phyloP scores from a whole-genome alignment of 2,113 vertebrate species.

The Pluvialis apricaria region DNA sequence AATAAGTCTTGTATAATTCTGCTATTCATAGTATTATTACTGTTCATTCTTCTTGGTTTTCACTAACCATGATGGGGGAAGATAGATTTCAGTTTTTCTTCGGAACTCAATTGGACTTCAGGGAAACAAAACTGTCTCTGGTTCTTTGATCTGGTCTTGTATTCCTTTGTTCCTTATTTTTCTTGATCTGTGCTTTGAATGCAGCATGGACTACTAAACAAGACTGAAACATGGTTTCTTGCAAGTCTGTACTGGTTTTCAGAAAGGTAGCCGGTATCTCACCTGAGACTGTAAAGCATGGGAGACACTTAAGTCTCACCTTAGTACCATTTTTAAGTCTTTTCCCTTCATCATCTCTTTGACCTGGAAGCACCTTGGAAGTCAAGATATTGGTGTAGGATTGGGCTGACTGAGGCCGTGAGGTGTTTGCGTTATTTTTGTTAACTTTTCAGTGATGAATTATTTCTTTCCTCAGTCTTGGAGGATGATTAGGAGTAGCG shows the following conservation, averaged over 20 bases:
- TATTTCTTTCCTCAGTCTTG: background rate
- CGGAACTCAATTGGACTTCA: background rate
- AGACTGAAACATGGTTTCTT: background rate
- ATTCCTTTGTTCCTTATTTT: background rate
- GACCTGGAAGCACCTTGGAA: background rate
- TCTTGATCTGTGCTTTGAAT: background rate
- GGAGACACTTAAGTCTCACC: background rate
- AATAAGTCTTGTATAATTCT: background rate
- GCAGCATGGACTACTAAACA: background rate
- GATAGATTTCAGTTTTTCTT: background rate
- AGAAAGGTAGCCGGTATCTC: background rate
- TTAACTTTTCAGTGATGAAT: background rate
- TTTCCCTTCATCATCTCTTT: background rate
- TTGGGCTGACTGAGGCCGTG: rapidly evolving
- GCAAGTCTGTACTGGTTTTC: background rate
- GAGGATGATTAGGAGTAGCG: background rate
- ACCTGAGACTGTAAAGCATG: background rate
- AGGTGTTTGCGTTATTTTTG: background rate
- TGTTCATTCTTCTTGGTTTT: background rate
- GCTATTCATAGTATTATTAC: background rate
- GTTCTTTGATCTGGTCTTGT: background rate
- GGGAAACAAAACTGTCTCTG: background rate
- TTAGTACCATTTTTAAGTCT: background rate
- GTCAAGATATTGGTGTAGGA: background rate
- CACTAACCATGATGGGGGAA: background rate